These are phyloP conservation scores for Maconellicoccus hirsutus DNA, from an alignment of 1,140 invertebrate genomes.

Conservation along the genomic window DNA sequence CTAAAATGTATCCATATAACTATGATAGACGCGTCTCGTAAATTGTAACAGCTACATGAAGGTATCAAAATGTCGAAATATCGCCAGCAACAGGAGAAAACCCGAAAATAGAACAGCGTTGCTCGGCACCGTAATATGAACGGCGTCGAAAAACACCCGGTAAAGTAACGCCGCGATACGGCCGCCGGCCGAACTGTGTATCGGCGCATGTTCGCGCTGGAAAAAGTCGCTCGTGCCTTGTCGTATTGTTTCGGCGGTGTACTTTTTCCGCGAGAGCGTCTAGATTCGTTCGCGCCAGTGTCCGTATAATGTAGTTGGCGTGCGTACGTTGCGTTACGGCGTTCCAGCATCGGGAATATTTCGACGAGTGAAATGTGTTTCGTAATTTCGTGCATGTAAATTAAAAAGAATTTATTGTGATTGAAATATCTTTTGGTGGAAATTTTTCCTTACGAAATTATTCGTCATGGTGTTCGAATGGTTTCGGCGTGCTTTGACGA, in stretches of 20 bases:
- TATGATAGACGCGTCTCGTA: too few species aligned
- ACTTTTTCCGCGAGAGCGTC: not conserved
- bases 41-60: too few species aligned
- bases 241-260: not conserved
- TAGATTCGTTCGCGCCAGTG: not conserved
- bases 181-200: not conserved
- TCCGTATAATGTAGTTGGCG: not conserved
- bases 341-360: not conserved
- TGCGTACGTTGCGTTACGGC: not conserved
- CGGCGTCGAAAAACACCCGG: not conserved
- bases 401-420: too few species aligned
- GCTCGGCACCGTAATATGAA: too few species aligned
- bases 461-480: too few species aligned
- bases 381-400: not conserved
- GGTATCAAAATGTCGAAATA: too few species aligned
- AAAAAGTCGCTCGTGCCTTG: not conserved
- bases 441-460: too few species aligned
- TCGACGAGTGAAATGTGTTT: not conserved
- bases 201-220: not conserved
- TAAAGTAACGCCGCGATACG: not conserved
- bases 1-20: too few species aligned
- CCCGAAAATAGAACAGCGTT: too few species aligned
- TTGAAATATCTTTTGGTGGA: not conserved
- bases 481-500: too few species aligned
- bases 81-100: too few species aligned